Evolutionary conservation across 2,797 vertebrate genomes (phyloP).

Genomic region (Staurois parvus): DNA sequence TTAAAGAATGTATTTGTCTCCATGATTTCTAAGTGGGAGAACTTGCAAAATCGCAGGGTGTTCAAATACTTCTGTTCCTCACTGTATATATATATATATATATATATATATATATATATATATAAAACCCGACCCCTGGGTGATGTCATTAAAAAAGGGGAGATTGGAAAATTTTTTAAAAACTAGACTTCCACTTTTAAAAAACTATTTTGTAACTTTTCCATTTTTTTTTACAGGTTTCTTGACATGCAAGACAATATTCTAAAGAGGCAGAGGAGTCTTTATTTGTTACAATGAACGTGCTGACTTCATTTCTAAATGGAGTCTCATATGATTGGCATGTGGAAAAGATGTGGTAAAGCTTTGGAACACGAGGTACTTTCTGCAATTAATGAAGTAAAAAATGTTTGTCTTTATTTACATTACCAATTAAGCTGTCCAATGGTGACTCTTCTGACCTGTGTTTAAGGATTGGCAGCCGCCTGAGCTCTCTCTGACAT

Average conservation of each 20-base stretch:
- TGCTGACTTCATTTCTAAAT: constrained; percentile 34
- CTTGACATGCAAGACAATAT: neutral
- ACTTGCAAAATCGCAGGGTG: too few relatives aligned
- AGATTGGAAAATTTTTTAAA: too few relatives aligned
- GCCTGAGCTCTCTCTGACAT: neutral
- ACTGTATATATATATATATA: too few relatives aligned
- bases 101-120: too few relatives aligned
- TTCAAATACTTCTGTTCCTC: too few relatives aligned
- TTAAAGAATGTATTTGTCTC: too few relatives aligned
- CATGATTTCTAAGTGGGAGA: too few relatives aligned
- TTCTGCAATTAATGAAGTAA: constrained; percentile 26
- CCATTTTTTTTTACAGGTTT: constrained; percentile 2
- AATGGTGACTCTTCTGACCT: neutral
- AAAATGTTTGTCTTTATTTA: neutral
- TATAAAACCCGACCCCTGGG: too few relatives aligned
- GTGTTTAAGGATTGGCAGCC: neutral
- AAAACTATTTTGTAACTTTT: neutral
- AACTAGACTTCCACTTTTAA: too few relatives aligned
- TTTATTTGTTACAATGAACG: constrained; percentile 37
- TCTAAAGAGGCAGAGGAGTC: neutral
- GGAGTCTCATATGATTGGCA: constrained; percentile 11
- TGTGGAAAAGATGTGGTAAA: constrained; percentile 43
- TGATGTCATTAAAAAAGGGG: too few relatives aligned
- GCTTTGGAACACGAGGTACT: constrained; percentile 57
- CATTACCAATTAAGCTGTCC: neutral